Conservation (phyloP, 2,113 vertebrate genomes). For the Megaceryle maxima region DNA sequence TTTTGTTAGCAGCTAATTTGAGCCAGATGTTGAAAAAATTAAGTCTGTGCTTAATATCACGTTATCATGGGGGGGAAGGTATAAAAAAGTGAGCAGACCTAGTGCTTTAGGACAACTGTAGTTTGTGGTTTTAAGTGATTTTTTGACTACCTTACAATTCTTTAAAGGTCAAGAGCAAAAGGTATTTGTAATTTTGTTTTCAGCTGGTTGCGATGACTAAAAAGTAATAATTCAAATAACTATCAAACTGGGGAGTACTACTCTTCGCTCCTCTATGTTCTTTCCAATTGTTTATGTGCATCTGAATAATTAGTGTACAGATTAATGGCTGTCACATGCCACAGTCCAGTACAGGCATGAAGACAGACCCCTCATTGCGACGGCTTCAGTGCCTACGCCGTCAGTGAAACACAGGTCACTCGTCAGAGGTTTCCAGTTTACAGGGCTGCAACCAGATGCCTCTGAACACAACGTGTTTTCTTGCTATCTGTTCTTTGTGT, state of each 20-base stretch:
- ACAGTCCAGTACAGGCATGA: not conserved
- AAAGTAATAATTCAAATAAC: not conserved
- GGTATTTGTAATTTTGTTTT: constrained; percentile 8
- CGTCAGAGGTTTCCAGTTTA: not conserved
- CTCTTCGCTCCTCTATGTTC: not conserved
- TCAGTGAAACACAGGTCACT: not conserved
- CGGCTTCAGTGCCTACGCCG: not conserved
- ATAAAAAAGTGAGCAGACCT: constrained; percentile 29
- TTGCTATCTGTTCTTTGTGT: constrained; percentile 44
- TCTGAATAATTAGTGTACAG: not conserved
- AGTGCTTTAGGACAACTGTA: not conserved
- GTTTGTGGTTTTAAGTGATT: constrained; percentile 18
- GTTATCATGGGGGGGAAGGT: constrained; percentile 12
- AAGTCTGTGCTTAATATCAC: constrained; percentile 52
- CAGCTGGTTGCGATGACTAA: not conserved
- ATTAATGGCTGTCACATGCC: not conserved
- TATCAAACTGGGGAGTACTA: not conserved
- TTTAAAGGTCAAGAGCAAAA: not conserved
- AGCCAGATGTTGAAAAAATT: constrained; percentile 58
- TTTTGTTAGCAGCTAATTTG: constrained; percentile 63
- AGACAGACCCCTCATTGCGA: not conserved
- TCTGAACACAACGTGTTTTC: constrained; percentile 17
- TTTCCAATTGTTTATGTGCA: not conserved
- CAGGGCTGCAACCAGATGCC: constrained; percentile 42
- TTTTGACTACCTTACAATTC: not conserved